These are phyloP conservation scores for Lasioglossum lativentre DNA, from an alignment of 2,888 invertebrate species.

Conservation along the genomic window DNA sequence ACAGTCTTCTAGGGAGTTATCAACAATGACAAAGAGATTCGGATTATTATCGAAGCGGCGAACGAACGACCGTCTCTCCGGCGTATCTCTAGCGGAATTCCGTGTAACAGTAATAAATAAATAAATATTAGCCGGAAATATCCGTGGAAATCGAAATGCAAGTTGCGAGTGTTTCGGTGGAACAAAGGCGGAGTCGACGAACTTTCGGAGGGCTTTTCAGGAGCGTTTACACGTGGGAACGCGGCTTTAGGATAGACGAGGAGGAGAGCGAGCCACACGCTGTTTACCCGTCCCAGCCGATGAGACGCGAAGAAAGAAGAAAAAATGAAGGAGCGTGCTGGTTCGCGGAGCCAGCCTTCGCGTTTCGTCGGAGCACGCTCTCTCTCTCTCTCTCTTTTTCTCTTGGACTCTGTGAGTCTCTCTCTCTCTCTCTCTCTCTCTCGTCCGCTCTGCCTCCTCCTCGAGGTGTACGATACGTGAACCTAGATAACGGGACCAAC, in stretches of 20 bases:
- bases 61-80: background rate
- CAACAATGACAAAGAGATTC: background rate
- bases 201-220: background rate
- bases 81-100: background rate
- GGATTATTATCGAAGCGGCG: background rate
- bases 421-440: background rate
- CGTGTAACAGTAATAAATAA: background rate
- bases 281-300: constrained; percentile 3
- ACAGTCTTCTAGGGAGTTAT: background rate
- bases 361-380: constrained; percentile 47
- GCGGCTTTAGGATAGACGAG: constrained; percentile 12
- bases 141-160: background rate
- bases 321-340: background rate
- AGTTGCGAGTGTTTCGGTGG: background rate
- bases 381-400: background rate
- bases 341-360: constrained; percentile 17
- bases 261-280: background rate
- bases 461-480: constrained; percentile 57
- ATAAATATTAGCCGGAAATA: background rate
- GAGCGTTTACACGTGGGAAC: background rate
- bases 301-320: background rate
- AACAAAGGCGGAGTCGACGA: constrained; percentile 1
- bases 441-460: constrained; percentile 21
- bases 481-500: constrained; percentile 56
- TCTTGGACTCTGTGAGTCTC: no score